These are phyloP conservation scores for Forbesichthys agassizii DNA, from an alignment of 2,113 vertebrate species.

Conservation along the genomic window DNA sequence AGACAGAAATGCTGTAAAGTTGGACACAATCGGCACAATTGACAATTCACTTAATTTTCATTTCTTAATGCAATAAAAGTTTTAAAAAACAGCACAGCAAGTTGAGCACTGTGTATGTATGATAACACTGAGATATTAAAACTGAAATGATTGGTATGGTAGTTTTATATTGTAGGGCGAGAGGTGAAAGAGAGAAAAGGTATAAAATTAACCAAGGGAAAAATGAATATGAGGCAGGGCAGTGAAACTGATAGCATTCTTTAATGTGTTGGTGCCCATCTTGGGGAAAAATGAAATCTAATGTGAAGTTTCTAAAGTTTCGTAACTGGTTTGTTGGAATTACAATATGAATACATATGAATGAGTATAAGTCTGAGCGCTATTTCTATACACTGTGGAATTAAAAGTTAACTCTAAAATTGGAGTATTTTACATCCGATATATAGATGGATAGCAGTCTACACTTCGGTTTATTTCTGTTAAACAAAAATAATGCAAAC, in stretches of 20 bases:
- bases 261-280: slow-evolving; percentile 70
- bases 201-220: slow-evolving; percentile 77
- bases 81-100: slow-evolving; percentile 23
- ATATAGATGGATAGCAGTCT: no score
- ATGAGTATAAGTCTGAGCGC: no score
- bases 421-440: no score
- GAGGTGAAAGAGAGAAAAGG: slow-evolving; percentile 64
- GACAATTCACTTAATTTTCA: not conserved
- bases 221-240: slow-evolving; percentile 77
- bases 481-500: no score
- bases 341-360: not conserved
- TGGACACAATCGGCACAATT: not conserved
- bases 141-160: slow-evolving; percentile 71
- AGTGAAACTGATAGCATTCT: slow-evolving; percentile 77
- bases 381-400: no score
- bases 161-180: slow-evolving; percentile 68
- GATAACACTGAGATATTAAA: slow-evolving; percentile 71
- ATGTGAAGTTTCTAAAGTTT: slow-evolving; percentile 58
- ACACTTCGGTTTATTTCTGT: no score
- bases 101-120: slow-evolving; percentile 48
- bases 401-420: no score
- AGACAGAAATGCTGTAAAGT: not conserved
- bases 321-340: slow-evolving; percentile 42
- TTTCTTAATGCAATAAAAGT: slow-evolving; percentile 21
- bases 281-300: slow-evolving; percentile 56